Percentiles rank a stretch among this genome's conserved stretches.
phyloP scores from a whole-genome alignment of 2,113 vertebrate genomes.

The Myiopsitta monachus region DNA sequence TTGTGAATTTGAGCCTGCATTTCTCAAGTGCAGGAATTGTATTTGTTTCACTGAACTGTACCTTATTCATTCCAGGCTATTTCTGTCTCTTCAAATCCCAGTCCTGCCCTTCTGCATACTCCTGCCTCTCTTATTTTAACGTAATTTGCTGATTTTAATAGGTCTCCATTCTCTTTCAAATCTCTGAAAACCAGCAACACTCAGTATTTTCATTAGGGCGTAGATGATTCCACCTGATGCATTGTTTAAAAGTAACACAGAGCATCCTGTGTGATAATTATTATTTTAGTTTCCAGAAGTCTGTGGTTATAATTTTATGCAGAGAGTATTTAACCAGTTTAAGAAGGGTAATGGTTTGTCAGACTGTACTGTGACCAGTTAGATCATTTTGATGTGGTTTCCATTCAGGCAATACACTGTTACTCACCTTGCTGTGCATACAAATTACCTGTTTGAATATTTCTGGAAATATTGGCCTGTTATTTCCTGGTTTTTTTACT shows the following conservation, averaged over 20 bases:
- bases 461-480: not conserved
- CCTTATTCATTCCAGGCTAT: not conserved
- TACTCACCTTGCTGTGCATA: not conserved
- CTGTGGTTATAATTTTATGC: not conserved
- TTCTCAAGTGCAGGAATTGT: not conserved
- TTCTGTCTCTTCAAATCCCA: not conserved
- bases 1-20: not conserved
- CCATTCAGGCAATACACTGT: not conserved
- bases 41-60: not conserved
- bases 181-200: not conserved
- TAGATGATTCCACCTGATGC: not conserved
- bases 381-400: not conserved
- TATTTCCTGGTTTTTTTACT: not conserved
- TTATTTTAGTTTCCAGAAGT: not conserved
- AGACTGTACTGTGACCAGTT: not conserved
- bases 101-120: not conserved
- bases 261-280: not conserved
- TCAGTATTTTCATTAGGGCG: not conserved
- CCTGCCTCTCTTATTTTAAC: not conserved
- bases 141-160: not conserved
- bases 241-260: not conserved
- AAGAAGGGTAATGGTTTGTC: not conserved
- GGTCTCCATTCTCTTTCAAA: not conserved
- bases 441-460: not conserved
- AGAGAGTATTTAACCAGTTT: not conserved